Conservation (phyloP, 2,888 invertebrate genomes). For the Acleris holmiana region DNA sequence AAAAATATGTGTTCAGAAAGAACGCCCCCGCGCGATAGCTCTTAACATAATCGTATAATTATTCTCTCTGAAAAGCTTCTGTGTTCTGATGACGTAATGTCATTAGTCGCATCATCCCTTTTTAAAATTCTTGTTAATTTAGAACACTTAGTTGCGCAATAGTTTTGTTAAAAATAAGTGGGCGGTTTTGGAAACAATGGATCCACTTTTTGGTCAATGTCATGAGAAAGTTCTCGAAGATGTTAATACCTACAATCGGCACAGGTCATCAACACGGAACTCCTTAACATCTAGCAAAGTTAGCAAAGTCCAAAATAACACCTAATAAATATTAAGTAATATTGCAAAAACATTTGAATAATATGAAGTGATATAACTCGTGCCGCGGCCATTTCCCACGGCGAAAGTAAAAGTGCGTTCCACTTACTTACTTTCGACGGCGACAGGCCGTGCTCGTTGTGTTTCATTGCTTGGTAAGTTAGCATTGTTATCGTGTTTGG, state of each 20-base stretch:
- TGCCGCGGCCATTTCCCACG: slow-evolving; percentile 32
- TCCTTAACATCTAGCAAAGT: slow-evolving; percentile 1
- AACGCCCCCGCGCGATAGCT: neutral
- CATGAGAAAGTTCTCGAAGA: slow-evolving; percentile 24
- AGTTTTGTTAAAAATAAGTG: neutral
- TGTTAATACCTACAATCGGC: slow-evolving; percentile 12
- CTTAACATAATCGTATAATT: slow-evolving; percentile 22
- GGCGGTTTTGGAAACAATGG: neutral
- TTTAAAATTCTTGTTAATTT: neutral
- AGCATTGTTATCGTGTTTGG: slow-evolving; percentile 5
- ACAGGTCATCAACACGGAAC: slow-evolving; percentile 12
- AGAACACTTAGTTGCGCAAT: slow-evolving; percentile 10
- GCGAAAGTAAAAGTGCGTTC: slow-evolving; percentile 44
- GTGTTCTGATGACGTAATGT: slow-evolving; percentile 2
- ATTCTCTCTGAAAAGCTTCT: slow-evolving; percentile 5
- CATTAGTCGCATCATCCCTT: neutral
- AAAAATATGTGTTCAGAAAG: neutral
- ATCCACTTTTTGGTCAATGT: slow-evolving; percentile 25
- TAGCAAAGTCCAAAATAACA: slow-evolving; percentile 11
- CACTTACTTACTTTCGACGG: slow-evolving; percentile 29
- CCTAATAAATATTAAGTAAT: slow-evolving; percentile 15
- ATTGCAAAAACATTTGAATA: slow-evolving; percentile 37
- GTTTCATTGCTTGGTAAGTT: slow-evolving; percentile 13
- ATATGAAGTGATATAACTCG: slow-evolving; percentile 35
- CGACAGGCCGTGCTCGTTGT: neutral